Conservation (phyloP, 2,113 vertebrate genomes). For the Cisticola juncidis region DNA sequence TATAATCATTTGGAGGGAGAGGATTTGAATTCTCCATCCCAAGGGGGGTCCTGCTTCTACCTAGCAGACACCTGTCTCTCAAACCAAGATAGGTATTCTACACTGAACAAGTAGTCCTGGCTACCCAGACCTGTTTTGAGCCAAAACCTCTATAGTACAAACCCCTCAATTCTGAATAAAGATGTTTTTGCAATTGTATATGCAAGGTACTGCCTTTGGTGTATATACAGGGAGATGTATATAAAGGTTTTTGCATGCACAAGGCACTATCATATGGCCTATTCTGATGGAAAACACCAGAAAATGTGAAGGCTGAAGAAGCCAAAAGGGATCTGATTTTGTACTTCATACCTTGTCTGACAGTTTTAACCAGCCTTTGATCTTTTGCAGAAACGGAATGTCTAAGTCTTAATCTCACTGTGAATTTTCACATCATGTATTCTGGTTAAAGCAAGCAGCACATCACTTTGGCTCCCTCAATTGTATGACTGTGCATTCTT, state of each 20-base stretch:
- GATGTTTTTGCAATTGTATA: background rate
- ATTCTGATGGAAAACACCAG: background rate
- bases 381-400: background rate
- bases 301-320: background rate
- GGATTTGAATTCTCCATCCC: too few species aligned
- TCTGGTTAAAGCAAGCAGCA: background rate
- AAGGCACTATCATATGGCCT: background rate
- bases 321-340: background rate
- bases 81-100: too few species aligned
- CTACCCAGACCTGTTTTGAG: background rate
- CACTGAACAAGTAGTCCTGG: background rate
- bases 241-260: background rate
- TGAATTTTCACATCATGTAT: background rate
- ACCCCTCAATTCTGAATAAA: background rate
- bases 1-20: too few species aligned
- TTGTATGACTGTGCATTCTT: fast-evolving
- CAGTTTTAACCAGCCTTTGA: background rate
- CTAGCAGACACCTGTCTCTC: too few species aligned
- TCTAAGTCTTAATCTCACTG: background rate
- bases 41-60: too few species aligned
- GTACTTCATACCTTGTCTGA: background rate
- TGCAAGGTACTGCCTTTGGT: background rate
- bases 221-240: fast-evolving
- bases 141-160: background rate
- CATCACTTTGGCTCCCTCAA: background rate